These are phyloP conservation scores for Cryptoprocta ferox DNA, from an alignment of 2,797 vertebrate genomes.

Conservation along the genomic window DNA sequence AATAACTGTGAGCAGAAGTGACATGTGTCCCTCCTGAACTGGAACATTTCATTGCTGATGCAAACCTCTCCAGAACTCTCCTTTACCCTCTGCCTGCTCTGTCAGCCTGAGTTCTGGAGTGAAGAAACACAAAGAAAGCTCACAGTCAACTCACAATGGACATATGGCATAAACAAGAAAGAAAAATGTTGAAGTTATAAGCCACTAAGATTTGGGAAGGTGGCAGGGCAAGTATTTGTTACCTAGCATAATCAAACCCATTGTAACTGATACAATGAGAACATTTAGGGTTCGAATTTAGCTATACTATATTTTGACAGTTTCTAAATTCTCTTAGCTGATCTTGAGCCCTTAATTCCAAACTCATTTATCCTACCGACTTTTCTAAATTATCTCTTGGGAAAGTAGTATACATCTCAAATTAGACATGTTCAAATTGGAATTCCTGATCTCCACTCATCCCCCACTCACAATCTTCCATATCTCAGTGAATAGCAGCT, in stretches of 20 bases:
- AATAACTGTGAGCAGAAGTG: background rate
- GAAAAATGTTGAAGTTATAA: background rate
- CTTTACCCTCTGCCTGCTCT: background rate
- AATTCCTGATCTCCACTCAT: background rate
- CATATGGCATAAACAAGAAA: background rate
- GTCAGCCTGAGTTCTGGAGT: background rate
- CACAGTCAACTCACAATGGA: background rate
- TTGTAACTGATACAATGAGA: background rate
- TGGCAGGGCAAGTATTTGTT: background rate
- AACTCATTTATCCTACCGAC: background rate
- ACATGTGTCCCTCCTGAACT: background rate
- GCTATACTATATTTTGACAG: background rate
- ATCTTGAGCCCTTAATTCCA: background rate
- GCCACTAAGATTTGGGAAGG: background rate
- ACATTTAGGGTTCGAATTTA: background rate
- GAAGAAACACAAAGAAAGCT: background rate
- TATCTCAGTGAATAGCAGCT: background rate
- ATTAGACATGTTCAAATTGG: background rate
- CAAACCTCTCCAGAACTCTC: background rate
- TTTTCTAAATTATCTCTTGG: background rate
- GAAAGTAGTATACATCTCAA: background rate
- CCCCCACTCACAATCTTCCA: background rate
- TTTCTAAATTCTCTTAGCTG: background rate
- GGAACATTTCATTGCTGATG: background rate
- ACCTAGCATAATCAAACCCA: background rate